A percentile compares a stretch with the other conserved stretches of the same genome.
Evolutionary conservation across 1,140 invertebrate species (phyloP).

Genomic region (Periplaneta americana): DNA sequence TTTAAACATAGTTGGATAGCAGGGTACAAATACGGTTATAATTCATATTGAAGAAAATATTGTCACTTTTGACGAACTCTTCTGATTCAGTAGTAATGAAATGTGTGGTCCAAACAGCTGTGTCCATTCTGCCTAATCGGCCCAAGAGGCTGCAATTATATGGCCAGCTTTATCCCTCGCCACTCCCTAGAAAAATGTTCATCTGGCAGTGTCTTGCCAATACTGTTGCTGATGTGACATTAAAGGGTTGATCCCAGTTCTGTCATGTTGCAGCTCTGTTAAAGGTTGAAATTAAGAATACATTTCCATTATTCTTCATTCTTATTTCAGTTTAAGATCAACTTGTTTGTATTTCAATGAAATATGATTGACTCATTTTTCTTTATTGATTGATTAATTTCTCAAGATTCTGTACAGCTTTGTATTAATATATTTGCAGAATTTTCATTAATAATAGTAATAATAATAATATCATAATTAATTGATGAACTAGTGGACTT

Average conservation of each 20-base stretch:
- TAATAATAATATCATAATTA: too few species aligned
- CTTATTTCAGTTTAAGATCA: too few species aligned
- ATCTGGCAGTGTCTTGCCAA: background rate
- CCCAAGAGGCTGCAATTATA: background rate
- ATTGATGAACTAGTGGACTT: too few species aligned
- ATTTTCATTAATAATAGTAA: too few species aligned
- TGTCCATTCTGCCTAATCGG: background rate
- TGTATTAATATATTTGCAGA: too few species aligned
- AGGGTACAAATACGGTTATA: background rate
- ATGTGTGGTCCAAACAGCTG: background rate
- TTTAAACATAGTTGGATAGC: background rate
- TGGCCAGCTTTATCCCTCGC: background rate
- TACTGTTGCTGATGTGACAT: background rate
- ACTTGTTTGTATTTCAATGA: too few species aligned
- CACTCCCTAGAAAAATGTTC: background rate
- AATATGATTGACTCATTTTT: too few species aligned
- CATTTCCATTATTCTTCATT: too few species aligned
- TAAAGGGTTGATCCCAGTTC: background rate
- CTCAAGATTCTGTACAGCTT: too few species aligned
- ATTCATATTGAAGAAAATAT: background rate
- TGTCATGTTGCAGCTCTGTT: background rate
- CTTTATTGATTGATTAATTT: too few species aligned
- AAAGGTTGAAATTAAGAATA: too few species aligned
- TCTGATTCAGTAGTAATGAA: background rate
- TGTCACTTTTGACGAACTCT: background rate